Evolutionary conservation across 2,797 vertebrate species (phyloP).

Genomic region (Falco rusticolus): DNA sequence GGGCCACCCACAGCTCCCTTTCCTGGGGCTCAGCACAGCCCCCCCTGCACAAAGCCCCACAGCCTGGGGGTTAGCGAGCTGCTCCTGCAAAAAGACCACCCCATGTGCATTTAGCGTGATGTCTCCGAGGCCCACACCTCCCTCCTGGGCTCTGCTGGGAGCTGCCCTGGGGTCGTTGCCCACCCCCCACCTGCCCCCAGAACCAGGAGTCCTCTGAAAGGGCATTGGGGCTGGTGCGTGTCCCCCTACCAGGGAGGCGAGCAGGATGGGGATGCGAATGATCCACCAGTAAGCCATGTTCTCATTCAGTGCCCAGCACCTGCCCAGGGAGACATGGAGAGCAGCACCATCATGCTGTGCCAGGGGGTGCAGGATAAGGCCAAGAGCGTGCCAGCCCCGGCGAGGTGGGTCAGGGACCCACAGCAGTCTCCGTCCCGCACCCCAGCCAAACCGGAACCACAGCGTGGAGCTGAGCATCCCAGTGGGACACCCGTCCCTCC

Average conservation of each 20-base stretch:
- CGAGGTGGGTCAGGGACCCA: neutral
- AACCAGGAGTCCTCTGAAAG: no score
- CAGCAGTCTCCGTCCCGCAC: neutral
- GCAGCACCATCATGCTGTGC: neutral
- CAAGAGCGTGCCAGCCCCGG: neutral
- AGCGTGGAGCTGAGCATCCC: neutral
- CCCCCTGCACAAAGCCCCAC: accelerated
- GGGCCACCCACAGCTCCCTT: neutral
- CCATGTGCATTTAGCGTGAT: neutral
- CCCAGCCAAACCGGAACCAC: neutral
- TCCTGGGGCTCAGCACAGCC: neutral
- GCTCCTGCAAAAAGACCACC: neutral
- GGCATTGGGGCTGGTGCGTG: neutral
- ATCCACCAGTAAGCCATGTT: slow-evolving; percentile 92
- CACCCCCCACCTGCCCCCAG: neutral
- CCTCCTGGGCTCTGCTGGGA: neutral
- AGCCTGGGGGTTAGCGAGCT: neutral
- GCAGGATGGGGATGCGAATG: slow-evolving; percentile 85
- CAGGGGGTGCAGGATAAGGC: neutral
- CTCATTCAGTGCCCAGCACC: slow-evolving; percentile 87
- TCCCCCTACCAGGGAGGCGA: slow-evolving; percentile 80
- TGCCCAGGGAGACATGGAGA: slow-evolving; percentile 1
- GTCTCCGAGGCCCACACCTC: neutral
- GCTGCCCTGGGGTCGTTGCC: neutral
- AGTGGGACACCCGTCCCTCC: accelerated